Evolutionary conservation across 2,888 invertebrate genomes (phyloP), one percentile per base, ranked within the genome.

Genomic region (Syrphus vitripennis): DNA sequence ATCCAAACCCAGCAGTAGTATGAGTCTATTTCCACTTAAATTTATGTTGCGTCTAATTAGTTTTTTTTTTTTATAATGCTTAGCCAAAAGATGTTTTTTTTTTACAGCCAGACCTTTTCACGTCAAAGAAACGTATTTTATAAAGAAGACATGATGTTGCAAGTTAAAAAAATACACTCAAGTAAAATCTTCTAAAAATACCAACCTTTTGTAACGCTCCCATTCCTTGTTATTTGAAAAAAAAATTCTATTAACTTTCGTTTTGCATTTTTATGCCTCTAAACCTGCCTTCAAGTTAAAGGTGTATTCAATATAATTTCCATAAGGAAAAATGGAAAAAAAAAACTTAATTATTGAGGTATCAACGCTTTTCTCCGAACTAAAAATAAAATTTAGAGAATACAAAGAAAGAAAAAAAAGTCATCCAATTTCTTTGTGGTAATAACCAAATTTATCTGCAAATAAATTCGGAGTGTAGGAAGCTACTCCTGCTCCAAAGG

Each of bases 381-480:
- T 21, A 42, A 40, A 19, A 71, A 79, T 31, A 63, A 71, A 50
- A 34, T 21, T 45, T 53, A n/a, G 9, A 16, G 24, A 19, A 45
- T 19, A 42, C n/a, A 4, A n/a, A 34, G 16, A 4, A n/a, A 34
- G 16, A 37, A 24, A 21, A 34, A 76, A 14, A 61, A 29, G 1
- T 37, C 37, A n/a, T 53, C 37, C 48, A 71, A 50, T 53, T 63
- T 65, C 48, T 37, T 55, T 16, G 70, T 76, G 70, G 77, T 57
- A 57, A 57, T 76, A 76, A 82, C 65, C 76, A 53, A 82, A 82
- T 82, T 82, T 76, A 82, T 82, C 65, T 57, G 40, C 37, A 76
- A 76, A 76, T 82, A 82, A 76, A 76, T 76, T 57, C 57, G 57
- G 65, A 76, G 71, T 65, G 57, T 31, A 57, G 16, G 12, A 9